Evolutionary conservation across 2,797 vertebrate genomes (phyloP).

Genomic region (Chiloscyllium punctatum): DNA sequence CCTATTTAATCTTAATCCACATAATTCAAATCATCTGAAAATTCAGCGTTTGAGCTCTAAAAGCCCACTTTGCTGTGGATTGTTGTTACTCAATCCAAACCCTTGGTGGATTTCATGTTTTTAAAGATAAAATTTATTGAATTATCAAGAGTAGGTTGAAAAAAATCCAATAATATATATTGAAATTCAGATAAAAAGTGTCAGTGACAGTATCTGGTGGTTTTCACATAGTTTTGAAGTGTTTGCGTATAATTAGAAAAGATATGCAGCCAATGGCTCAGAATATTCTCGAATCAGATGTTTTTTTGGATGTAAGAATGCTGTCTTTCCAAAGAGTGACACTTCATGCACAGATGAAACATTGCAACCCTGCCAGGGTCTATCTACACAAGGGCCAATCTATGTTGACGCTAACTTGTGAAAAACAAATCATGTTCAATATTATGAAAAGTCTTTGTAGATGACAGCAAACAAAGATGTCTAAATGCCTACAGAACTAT

Average conservation of each 20-base stretch:
- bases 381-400: not conserved
- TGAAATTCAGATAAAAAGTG: not conserved
- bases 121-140: not conserved
- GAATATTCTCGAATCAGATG: not conserved
- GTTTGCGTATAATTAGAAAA: not conserved
- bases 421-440: not conserved
- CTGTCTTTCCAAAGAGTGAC: not conserved
- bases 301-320: not conserved
- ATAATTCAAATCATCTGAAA: not conserved
- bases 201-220: not conserved
- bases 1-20: not conserved
- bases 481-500: not conserved
- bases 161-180: not conserved
- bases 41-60: not conserved
- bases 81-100: not conserved
- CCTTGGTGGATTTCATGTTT: not conserved
- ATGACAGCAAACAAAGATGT: not conserved
- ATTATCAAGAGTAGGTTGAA: not conserved
- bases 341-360: not conserved
- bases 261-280: not conserved
- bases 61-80: not conserved
- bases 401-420: not conserved
- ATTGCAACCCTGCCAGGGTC: not conserved
- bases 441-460: not conserved
- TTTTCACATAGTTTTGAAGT: not conserved